Evolutionary conservation across 2,113 vertebrate genomes (phyloP).

Genomic region (Leptodactylus fuscus): DNA sequence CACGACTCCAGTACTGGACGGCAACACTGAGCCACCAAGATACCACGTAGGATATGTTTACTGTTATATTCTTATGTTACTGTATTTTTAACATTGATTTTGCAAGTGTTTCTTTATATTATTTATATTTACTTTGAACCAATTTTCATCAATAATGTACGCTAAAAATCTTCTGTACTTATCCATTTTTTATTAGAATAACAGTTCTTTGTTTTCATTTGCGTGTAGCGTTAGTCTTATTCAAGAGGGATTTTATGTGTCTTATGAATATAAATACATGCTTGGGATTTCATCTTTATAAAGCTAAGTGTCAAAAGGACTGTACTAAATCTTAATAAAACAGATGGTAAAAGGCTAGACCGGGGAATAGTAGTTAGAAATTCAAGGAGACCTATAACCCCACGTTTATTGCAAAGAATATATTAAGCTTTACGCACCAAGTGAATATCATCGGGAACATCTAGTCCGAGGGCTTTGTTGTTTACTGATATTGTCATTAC

Average conservation of each 20-base stretch:
- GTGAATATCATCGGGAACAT: neutral
- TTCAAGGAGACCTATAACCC: slow-evolving; percentile 24
- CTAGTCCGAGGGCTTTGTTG: neutral
- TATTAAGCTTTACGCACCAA: slow-evolving; percentile 4
- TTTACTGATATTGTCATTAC: slow-evolving; percentile 28
- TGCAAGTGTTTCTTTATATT: neutral
- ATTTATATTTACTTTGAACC: neutral
- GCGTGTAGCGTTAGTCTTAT: neutral
- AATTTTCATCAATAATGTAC: neutral
- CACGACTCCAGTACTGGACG: no score
- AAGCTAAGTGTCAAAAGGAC: slow-evolving; percentile 36
- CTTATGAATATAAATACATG: slow-evolving; percentile 43
- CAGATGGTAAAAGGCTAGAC: slow-evolving; percentile 19
- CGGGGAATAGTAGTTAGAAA: slow-evolving; percentile 23
- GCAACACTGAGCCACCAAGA: neutral
- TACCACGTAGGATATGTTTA: neutral
- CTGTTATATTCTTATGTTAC: neutral
- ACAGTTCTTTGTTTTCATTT: neutral
- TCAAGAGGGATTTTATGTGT: slow-evolving; percentile 9
- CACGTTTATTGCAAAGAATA: slow-evolving; percentile 26
- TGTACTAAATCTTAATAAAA: slow-evolving; percentile 45
- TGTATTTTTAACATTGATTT: no score
- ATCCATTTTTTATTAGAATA: neutral
- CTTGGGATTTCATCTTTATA: slow-evolving; percentile 19
- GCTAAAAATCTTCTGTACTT: neutral